A percentile compares a stretch with the other conserved stretches of the same genome.
Evolutionary conservation across 1,140 invertebrate species (phyloP).

Genomic region (Holotrichia oblita): DNA sequence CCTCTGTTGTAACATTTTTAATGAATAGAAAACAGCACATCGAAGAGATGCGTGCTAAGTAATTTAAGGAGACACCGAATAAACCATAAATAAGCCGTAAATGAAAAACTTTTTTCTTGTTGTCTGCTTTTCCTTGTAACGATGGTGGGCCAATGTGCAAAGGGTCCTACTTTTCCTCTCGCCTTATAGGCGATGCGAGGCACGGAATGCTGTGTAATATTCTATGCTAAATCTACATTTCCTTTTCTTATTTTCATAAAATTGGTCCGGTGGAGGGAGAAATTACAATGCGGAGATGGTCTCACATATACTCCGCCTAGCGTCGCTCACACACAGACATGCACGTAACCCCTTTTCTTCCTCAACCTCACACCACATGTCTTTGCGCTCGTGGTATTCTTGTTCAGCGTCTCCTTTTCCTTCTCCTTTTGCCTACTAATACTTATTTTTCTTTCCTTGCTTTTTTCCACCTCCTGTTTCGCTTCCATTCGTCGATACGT

Average conservation of each 20-base stretch:
- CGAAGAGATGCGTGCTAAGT: neutral
- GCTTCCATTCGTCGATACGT: conserved; percentile 19
- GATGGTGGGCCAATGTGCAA: neutral
- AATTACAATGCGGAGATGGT: conserved; percentile 46
- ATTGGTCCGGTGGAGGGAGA: conserved; percentile 42
- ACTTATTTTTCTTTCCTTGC: neutral
- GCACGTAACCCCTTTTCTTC: conserved; percentile 2
- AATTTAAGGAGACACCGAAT: conserved; percentile 10
- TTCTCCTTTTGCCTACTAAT: neutral
- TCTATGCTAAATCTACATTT: conserved; percentile 47
- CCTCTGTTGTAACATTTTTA: neutral
- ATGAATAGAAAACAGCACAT: conserved; percentile 9
- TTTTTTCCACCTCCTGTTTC: neutral
- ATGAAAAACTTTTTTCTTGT: conserved; percentile 11
- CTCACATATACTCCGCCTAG: conserved; percentile 42
- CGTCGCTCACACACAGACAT: conserved; percentile 14
- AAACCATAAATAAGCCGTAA: conserved; percentile 29
- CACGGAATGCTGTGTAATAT: conserved; percentile 45
- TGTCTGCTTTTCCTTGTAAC: neutral
- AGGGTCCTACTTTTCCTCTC: neutral
- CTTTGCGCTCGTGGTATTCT: too few species aligned
- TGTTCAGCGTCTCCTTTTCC: neutral
- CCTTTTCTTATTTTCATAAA: conserved; percentile 48
- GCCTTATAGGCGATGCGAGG: conserved; percentile 27
- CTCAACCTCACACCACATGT: neutral